Base-by-base conservation (phyloP, 1,140 invertebrate genomes). In the Chionoecetes opilio region DNA sequence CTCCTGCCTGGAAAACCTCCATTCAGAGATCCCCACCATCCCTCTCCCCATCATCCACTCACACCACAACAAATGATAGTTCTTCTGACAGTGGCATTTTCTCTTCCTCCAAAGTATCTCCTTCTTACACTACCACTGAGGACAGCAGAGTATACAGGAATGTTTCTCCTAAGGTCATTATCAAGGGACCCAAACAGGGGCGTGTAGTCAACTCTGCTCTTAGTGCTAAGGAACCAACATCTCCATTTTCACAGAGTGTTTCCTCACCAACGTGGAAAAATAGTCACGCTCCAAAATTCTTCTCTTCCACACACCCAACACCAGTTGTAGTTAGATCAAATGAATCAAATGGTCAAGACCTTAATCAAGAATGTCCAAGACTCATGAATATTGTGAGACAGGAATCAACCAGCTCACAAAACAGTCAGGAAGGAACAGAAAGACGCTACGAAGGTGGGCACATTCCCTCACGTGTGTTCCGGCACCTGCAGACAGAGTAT, bases 391-490 rank as follows among this genome's bases (percentile, higher is more conserved):
- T 96, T 46, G 93, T 95, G 0, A 41, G 88, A 29, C 86, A 96
- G 92, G 95, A 95, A 87, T 90, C 94, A 17, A 35, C 87, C 32
- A 94, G n/a, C 11, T 82, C 84, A n/a, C 53, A 90, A 63, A 91
- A 85, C 82, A 41, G 17, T 34, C 53, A 21, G 82, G 53, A 85
- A 41, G 29, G 84, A 63, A 75, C 31, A 21, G 93, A 92, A 88
- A 95, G 53, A 88, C 89, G 90, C 11, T 99, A 99, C 96, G 98
- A 97, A 93, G 98, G 98, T 94, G 98, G 98, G 96, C 98, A 98
- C 96, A 99, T 99, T 97, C 98, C 98, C 85, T 99, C 98, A 95
- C 98, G 98, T 96, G 98, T 98, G 31, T 99, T 99, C 97, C 98
- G 98, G 97, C 98, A 99, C 96, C 97, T 99, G 63, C 98, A 99